Conservation (phyloP, 1,140 invertebrate species). For the Pseudomyrmex pallidus region DNA sequence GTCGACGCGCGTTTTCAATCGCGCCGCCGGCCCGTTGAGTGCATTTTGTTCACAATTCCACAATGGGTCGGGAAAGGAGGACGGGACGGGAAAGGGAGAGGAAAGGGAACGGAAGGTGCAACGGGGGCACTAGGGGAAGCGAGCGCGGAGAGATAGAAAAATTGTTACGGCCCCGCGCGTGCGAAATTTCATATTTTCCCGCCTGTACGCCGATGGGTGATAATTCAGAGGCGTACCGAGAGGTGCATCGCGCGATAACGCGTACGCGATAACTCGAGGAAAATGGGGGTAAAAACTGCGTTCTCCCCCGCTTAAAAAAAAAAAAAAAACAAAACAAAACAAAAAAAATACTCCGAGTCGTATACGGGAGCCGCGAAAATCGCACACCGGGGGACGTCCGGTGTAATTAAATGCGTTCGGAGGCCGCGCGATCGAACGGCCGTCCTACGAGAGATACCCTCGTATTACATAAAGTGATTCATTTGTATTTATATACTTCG, state of each 20-base stretch:
- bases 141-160: conserved; percentile 52
- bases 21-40: conserved; percentile 70
- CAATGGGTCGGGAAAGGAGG: conserved; percentile 10
- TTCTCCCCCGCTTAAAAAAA: conserved; percentile 9
- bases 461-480: conserved; percentile 54
- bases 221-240: conserved; percentile 66
- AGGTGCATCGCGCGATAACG: conserved; percentile 66
- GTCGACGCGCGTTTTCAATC: conserved; percentile 71
- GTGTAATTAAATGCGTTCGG: conserved; percentile 57
- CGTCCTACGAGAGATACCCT: conserved; percentile 24
- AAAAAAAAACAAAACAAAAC: conserved; percentile 15
- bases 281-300: conserved; percentile 60
- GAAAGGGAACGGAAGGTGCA: not conserved
- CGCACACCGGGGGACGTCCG: conserved; percentile 46
- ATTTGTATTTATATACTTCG: conserved; percentile 56
- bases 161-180: conserved; percentile 58
- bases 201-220: conserved; percentile 60
- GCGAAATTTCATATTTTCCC: conserved; percentile 73
- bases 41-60: conserved; percentile 71
- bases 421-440: conserved; percentile 53
- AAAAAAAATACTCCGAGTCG: not conserved
- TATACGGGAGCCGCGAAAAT: conserved; percentile 44
- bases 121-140: not conserved
- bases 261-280: conserved; percentile 65
- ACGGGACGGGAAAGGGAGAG: too few species aligned